These are phyloP conservation scores for Odontamblyopus lacepedii DNA, from an alignment of 2,797 vertebrate genomes.

Conservation along the genomic window DNA sequence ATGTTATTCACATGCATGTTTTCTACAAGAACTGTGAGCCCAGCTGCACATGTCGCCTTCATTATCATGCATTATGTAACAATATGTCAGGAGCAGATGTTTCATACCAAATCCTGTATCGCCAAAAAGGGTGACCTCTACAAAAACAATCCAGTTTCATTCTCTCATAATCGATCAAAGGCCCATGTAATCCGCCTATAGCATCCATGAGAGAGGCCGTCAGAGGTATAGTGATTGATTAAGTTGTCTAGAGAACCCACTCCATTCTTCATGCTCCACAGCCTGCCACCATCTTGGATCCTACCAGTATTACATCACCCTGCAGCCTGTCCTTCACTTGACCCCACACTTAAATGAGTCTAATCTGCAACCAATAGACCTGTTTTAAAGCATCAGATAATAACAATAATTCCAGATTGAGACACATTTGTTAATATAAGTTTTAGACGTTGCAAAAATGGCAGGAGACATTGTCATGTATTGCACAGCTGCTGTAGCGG, in stretches of 20 bases:
- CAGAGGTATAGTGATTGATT: slow-evolving; percentile 50
- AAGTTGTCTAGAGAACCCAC: slow-evolving; percentile 44
- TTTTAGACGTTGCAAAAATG: slow-evolving; percentile 28
- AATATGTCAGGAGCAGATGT: slow-evolving; percentile 6
- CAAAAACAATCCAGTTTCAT: slow-evolving; percentile 9
- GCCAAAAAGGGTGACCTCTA: slow-evolving; percentile 2
- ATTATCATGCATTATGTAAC: background rate
- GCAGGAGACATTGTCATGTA: slow-evolving; percentile 37
- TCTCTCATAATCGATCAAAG: slow-evolving; percentile 50
- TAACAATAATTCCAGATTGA: slow-evolving; percentile 26
- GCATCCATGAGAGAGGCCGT: slow-evolving; percentile 24
- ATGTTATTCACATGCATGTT: slow-evolving; percentile 2
- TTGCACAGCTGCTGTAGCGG: slow-evolving; percentile 40
- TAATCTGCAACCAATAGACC: slow-evolving; percentile 37
- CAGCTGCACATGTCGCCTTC: background rate
- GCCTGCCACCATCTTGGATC: slow-evolving; percentile 66
- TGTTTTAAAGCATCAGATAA: slow-evolving; percentile 28
- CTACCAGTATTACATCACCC: slow-evolving; percentile 63
- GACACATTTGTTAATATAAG: slow-evolving; percentile 37
- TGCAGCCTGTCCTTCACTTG: slow-evolving; percentile 69
- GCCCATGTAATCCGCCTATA: slow-evolving; percentile 38
- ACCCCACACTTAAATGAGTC: slow-evolving; percentile 49
- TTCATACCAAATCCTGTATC: slow-evolving; percentile 22
- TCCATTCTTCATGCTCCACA: slow-evolving; percentile 59
- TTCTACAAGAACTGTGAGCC: slow-evolving; percentile 4